Evolutionary conservation across 2,113 vertebrate genomes (phyloP), one percentile per base, ranked within the genome.

Genomic region (Platichthys stellatus): DNA sequence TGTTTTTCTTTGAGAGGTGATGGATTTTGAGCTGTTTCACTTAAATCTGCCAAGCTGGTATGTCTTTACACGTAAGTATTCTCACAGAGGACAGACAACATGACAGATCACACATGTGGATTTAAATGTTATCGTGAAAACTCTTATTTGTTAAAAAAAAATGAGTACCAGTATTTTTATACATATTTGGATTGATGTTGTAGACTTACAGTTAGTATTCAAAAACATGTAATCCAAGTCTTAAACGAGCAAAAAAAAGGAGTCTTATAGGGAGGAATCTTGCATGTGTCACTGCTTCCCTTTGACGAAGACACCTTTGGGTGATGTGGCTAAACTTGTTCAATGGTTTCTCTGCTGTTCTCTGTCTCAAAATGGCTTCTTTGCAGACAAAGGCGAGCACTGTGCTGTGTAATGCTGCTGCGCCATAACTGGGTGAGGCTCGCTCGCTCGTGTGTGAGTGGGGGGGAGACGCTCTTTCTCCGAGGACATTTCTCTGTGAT

Each of bases 281-380:
- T 72, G 80, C 85, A 83, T 78, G 81, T 84, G 81, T 89, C 78
- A 85, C 69, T 89, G 87, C 83, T 89, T 84, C 69, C 85, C 74
- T 72, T 69, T 83, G 61, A 92, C 88, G 92, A 86, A 89, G 20
- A 87, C 68, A 86, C 87, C 74, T 83, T 83, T 64, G 58, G 60
- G 79, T 78, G 80, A 28, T 71, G 49, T 69, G 69, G 54, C 80
- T 82, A 69, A 81, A 77, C 85, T 84, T 82, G 87, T 53, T 86
- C 90, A 91, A 81, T 89, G 92, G 90, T 88, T 89, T 93, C 86
- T 93, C 85, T 90, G 88, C 88, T 90, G 86, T 86, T 84, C 87
- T 91, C 87, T 72, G 67, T 89, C 89, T 94, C 94, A 95, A 95
- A 94, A 95, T 95, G 94, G 94, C 94, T 94, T 88, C 92, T 92